Evolutionary conservation across 2,888 invertebrate species (phyloP).

Genomic region (Halictus ligatus): DNA sequence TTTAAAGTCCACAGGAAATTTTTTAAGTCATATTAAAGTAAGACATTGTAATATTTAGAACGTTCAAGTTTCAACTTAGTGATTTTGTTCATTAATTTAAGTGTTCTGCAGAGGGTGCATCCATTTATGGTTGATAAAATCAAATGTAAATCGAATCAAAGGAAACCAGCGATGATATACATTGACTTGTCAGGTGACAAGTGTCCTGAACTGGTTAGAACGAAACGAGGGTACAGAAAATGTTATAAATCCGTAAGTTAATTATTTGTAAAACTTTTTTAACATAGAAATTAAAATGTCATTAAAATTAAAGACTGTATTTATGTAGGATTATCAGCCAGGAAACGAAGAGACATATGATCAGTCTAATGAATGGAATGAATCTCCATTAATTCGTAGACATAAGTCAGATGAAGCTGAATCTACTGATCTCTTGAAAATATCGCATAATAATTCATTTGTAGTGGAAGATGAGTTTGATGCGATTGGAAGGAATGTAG

Average conservation of each 20-base stretch:
- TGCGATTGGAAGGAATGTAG: slow-evolving; percentile 83
- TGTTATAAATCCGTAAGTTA: slow-evolving; percentile 75
- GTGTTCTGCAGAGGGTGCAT: slow-evolving; percentile 80
- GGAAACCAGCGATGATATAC: slow-evolving; percentile 82
- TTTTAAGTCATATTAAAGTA: slow-evolving; percentile 83
- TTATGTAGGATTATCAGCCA: slow-evolving; percentile 75
- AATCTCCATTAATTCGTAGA: slow-evolving; percentile 72
- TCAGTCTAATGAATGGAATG: slow-evolving; percentile 75
- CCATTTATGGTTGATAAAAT: slow-evolving; percentile 82
- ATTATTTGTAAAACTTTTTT: neutral
- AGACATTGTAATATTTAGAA: slow-evolving; percentile 21
- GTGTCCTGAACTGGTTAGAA: slow-evolving; percentile 76
- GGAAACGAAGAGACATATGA: slow-evolving; percentile 75
- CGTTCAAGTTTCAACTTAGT: slow-evolving; percentile 3
- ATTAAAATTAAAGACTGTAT: slow-evolving; percentile 11
- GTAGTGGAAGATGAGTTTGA: slow-evolving; percentile 82
- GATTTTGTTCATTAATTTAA: slow-evolving; percentile 37
- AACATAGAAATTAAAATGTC: neutral
- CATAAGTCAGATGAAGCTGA: slow-evolving; percentile 77
- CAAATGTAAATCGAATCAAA: slow-evolving; percentile 82
- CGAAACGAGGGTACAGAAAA: slow-evolving; percentile 79
- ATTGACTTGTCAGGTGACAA: slow-evolving; percentile 79
- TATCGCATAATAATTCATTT: slow-evolving; percentile 77
- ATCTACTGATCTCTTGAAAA: slow-evolving; percentile 74
- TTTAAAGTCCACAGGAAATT: slow-evolving; percentile 83